A percentile compares a stretch with the other conserved stretches of the same genome.
phyloP scores from a whole-genome alignment of 2,797 vertebrate species.

The Bryconaethiops microstoma region DNA sequence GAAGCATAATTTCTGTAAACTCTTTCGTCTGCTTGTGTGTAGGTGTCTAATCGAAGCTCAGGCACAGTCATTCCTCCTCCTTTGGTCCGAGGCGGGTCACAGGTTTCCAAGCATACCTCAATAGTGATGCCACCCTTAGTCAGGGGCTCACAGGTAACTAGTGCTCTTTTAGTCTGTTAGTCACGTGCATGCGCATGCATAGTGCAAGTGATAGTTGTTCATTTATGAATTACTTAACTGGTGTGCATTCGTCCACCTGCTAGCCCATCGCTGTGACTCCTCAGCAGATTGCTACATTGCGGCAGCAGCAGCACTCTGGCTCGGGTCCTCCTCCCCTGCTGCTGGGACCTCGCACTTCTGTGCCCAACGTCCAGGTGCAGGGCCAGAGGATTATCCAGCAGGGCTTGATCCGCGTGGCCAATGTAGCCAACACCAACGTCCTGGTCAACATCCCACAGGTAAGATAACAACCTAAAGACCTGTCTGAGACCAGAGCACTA shows the following conservation, averaged over 20 bases:
- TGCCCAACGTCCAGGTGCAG: slow-evolving; percentile 95
- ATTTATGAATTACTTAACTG: not conserved
- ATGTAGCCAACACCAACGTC: slow-evolving; percentile 88
- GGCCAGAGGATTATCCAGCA: slow-evolving; percentile 98
- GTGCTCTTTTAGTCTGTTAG: not conserved
- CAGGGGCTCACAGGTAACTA: slow-evolving; percentile 91
- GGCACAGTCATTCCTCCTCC: slow-evolving; percentile 94
- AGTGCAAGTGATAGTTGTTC: not conserved
- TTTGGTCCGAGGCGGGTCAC: slow-evolving; percentile 92
- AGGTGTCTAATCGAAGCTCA: slow-evolving; percentile 86
- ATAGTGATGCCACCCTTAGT: slow-evolving; percentile 95
- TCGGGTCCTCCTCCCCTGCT: slow-evolving; percentile 92
- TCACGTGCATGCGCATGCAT: not conserved
- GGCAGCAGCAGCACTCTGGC: slow-evolving; percentile 85
- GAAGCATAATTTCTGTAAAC: not conserved
- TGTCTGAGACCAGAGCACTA: not conserved
- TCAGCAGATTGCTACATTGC: slow-evolving; percentile 91
- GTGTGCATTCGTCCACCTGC: not conserved
- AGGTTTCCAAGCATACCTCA: slow-evolving; percentile 82
- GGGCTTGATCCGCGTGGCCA: slow-evolving; percentile 95
- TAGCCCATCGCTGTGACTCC: slow-evolving; percentile 77
- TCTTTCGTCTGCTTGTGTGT: slow-evolving; percentile 23
- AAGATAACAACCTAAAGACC: not conserved
- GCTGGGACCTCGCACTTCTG: slow-evolving; percentile 89
- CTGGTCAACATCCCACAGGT: slow-evolving; percentile 96